These are phyloP conservation scores for Chaenodraco wilsoni DNA, from an alignment of 2,797 vertebrate species.

Conservation along the genomic window DNA sequence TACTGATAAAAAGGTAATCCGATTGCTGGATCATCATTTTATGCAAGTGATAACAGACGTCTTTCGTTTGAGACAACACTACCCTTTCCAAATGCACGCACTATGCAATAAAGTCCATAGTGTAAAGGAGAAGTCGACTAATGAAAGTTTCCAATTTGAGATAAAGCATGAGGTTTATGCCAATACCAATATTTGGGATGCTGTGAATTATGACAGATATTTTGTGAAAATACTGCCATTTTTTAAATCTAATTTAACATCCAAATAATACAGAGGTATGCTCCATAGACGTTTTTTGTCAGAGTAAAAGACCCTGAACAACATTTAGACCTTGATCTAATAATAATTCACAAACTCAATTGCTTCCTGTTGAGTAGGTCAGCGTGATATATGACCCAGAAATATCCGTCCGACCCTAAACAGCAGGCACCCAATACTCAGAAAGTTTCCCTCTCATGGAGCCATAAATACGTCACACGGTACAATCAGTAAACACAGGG, in stretches of 20 bases:
- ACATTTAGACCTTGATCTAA: background rate
- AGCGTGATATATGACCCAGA: background rate
- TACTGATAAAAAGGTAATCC: too few relatives aligned
- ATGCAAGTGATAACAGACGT: too few relatives aligned
- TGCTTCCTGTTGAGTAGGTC: constrained; percentile 11
- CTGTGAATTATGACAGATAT: background rate
- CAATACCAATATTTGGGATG: background rate
- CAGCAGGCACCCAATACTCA: constrained; percentile 24
- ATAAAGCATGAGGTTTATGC: background rate
- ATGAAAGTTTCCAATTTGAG: too few relatives aligned
- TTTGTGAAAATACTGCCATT: background rate
- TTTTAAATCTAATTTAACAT: background rate
- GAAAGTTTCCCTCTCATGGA: constrained; percentile 9
- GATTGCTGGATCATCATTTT: too few relatives aligned
- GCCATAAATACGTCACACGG: constrained; percentile 37
- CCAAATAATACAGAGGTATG: background rate
- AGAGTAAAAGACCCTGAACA: background rate
- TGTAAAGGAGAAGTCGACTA: too few relatives aligned
- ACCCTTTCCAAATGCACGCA: too few relatives aligned
- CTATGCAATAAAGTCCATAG: too few relatives aligned
- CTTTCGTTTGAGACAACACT: too few relatives aligned
- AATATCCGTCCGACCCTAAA: constrained; percentile 22
- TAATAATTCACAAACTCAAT: constrained; percentile 5
- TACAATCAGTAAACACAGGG: constrained; percentile 46
- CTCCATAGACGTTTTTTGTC: background rate